phyloP scores from a whole-genome alignment of 2,797 vertebrate genomes.

The Chaenodraco wilsoni region DNA sequence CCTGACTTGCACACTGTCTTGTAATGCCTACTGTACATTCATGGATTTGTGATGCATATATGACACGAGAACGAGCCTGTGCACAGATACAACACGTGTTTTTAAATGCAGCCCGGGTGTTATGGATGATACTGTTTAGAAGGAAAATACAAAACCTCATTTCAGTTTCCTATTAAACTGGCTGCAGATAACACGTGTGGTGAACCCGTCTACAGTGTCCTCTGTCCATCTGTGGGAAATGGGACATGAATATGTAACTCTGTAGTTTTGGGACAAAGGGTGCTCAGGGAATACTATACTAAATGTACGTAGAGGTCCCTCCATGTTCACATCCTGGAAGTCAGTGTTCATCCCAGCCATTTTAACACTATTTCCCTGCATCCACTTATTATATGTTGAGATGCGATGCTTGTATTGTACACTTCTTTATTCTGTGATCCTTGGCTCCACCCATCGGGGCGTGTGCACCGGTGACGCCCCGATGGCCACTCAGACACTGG shows the following conservation, averaged over 20 bases:
- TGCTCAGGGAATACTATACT: background rate
- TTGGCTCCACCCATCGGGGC: slow-evolving; percentile 50
- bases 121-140: background rate
- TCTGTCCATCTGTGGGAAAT: slow-evolving; percentile 22
- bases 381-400: background rate
- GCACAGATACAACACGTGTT: slow-evolving; percentile 15
- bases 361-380: background rate
- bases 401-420: background rate
- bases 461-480: slow-evolving; percentile 47
- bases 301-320: background rate
- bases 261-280: slow-evolving; percentile 7
- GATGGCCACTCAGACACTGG: slow-evolving; percentile 65
- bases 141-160: background rate
- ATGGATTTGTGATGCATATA: slow-evolving; percentile 75
- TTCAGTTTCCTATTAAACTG: background rate
- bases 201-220: slow-evolving; percentile 4
- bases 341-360: background rate
- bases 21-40: slow-evolving; percentile 77
- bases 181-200: slow-evolving; percentile 5
- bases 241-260: slow-evolving; percentile 4
- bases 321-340: background rate
- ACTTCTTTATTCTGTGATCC: background rate
- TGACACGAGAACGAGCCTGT: slow-evolving; percentile 17
- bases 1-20: slow-evolving; percentile 74
- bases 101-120: slow-evolving; percentile 2